Evolutionary conservation across 2,888 invertebrate species (phyloP), one percentile per base, ranked within the genome.

Genomic region (Hermodice carunculata): DNA sequence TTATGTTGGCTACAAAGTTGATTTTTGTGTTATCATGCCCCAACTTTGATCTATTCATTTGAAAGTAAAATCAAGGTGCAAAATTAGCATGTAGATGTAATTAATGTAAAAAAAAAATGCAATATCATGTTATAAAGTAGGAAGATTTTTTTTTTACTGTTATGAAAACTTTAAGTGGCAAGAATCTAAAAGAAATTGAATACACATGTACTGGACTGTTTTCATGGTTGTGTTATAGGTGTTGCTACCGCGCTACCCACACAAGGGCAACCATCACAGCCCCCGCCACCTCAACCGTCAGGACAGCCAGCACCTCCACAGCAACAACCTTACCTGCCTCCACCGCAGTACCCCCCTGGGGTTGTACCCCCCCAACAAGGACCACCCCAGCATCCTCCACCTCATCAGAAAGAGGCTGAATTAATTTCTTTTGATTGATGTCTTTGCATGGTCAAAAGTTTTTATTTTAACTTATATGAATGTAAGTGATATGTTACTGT

Each of bases 381-480:
- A 37, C 37, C 8, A 17, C 14, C n/a, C n/a, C 40, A 17, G 5
- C 58, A 49, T 28, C 58, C 49, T 24, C 64, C 29, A 22, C 57
- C 29, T 2, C 37, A 44, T 24, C 52, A 46, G 11, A 43, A 42
- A 5, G 64, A 64, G 32, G 63, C 64, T 8, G 49, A 64, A 28
- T 62, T 67, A 26, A 70, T 70, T 46, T 65, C 52, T 11, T 70
- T 67, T 49, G 70, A 67, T 49, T 69, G 46, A 43, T 34, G 3
- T n/a, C n/a, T n/a, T n/a, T n/a, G n/a, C 11, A 14, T 8, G 11
- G 11, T 14, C 14, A 37, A 37, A 37, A 14, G 37, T 17, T 37
- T 37, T 37, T 14, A 37, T 37, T 37, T n/a, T n/a, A n/a, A n/a
- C n/a, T n/a, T n/a, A n/a, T n/a, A n/a, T n/a, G n/a, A n/a, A n/a